Evolutionary conservation across 2,888 invertebrate species (phyloP).

Genomic region (Anarsia innoxiella): DNA sequence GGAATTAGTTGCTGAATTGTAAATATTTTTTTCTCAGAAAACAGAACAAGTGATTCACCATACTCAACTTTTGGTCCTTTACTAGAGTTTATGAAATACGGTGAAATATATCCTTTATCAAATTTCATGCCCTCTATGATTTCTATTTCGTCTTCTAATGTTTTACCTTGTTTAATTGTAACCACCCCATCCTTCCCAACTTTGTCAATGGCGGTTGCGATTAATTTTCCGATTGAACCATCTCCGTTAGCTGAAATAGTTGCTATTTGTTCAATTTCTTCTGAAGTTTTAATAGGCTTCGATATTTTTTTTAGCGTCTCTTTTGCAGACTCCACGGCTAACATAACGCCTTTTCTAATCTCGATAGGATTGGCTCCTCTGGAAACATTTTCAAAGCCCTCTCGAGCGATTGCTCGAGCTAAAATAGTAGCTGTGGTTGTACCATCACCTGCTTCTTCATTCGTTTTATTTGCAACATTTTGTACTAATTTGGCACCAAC

Average conservation of each 20-base stretch:
- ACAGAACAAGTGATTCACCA: conserved; percentile 92
- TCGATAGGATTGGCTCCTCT: conserved; percentile 98
- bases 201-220: conserved; percentile 96
- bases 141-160: conserved; percentile 94
- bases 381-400: conserved; percentile 98
- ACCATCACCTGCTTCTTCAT: conserved; percentile 99
- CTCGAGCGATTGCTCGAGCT: conserved; percentile 97
- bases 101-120: conserved; percentile 98
- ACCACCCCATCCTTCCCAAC: conserved; percentile 99
- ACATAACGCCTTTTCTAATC: conserved; percentile 91
- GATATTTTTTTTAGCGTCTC: conserved; percentile 89
- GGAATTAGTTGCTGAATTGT: conserved; percentile 95
- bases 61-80: conserved; percentile 98
- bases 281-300: conserved; percentile 93
- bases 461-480: conserved; percentile 99
- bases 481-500: conserved; percentile 98
- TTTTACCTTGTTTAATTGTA: conserved; percentile 99
- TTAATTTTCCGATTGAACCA: conserved; percentile 89
- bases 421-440: conserved; percentile 99
- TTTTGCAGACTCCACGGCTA: conserved; percentile 95
- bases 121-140: conserved; percentile 99
- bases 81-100: conserved; percentile 98
- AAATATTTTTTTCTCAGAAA: conserved; percentile 98
- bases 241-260: conserved; percentile 99
- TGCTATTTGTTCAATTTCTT: conserved; percentile 99